Percentiles rank a stretch among this genome's conserved stretches.
phyloP scores from a whole-genome alignment of 2,797 vertebrate species.

The Knipowitschia caucasica region DNA sequence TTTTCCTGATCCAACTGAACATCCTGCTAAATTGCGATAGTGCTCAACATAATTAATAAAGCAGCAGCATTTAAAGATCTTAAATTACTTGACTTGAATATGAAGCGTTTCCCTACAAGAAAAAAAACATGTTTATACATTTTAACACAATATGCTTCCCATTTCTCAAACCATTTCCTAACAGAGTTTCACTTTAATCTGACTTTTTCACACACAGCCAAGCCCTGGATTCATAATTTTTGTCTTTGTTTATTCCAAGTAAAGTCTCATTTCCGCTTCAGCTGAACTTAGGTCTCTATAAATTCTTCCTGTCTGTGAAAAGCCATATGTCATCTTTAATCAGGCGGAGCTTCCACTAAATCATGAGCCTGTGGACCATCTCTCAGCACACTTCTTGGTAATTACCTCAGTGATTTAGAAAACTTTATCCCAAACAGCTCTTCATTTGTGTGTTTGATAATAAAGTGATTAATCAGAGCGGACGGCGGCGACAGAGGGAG shows the following conservation, averaged over 20 bases:
- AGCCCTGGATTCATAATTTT: not conserved
- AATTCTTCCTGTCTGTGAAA: constrained; percentile 9
- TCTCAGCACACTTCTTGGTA: constrained; percentile 42
- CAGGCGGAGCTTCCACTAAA: constrained; percentile 31
- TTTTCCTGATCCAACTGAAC: no score
- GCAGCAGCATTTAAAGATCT: no score
- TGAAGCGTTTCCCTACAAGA: no score
- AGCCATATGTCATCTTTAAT: constrained; percentile 39
- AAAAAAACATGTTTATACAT: no score
- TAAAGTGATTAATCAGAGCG: constrained; percentile 69
- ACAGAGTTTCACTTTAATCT: no score
- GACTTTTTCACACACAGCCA: no score
- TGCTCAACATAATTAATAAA: no score
- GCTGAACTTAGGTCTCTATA: not conserved
- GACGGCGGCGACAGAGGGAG: constrained; percentile 48
- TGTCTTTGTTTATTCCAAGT: not conserved
- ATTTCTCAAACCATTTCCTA: no score
- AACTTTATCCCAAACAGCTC: constrained; percentile 66
- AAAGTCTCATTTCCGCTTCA: not conserved
- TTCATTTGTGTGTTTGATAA: constrained; percentile 63
- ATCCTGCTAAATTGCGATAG: no score
- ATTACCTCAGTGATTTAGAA: constrained; percentile 65
- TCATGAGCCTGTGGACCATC: constrained; percentile 31
- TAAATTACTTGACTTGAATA: no score
- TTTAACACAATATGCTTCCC: no score